phyloP scores from a whole-genome alignment of 2,888 invertebrate genomes.

The Andrena chrysosceles region DNA sequence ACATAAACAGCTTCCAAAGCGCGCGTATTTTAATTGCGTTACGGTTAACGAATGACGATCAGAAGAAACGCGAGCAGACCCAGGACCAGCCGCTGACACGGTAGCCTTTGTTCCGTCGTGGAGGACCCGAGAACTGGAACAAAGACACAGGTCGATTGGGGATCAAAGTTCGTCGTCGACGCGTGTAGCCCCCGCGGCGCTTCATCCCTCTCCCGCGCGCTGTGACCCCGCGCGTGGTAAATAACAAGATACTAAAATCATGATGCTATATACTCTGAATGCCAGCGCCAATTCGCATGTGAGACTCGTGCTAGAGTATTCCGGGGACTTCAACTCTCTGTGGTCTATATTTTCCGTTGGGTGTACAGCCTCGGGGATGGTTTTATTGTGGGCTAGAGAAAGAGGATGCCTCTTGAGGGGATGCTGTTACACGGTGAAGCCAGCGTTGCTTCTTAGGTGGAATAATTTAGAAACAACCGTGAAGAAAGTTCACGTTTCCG shows the following conservation, averaged over 20 bases:
- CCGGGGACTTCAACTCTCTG: too few species aligned
- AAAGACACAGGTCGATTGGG: constrained; percentile 10
- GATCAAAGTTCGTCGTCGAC: neutral
- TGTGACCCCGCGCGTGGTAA: too few species aligned
- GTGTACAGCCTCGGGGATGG: constrained; percentile 10
- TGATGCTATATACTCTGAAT: constrained; percentile 11
- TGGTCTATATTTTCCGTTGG: constrained; percentile 10
- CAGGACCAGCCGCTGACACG: constrained; percentile 70
- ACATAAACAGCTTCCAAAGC: constrained; percentile 81
- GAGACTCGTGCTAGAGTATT: neutral
- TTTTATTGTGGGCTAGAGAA: constrained; percentile 13
- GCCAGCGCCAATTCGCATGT: neutral
- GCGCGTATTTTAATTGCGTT: constrained; percentile 75
- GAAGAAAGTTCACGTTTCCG: constrained; percentile 12
- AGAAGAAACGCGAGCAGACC: constrained; percentile 74
- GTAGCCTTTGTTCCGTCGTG: constrained; percentile 58
- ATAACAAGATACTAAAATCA: constrained; percentile 12
- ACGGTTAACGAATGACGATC: constrained; percentile 74
- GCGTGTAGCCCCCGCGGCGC: too few species aligned
- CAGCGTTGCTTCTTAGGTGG: constrained; percentile 7
- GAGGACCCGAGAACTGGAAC: constrained; percentile 74
- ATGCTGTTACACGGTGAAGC: neutral
- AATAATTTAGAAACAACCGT: constrained; percentile 25
- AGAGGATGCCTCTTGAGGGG: neutral
- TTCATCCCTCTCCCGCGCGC: too few species aligned